Conservation (phyloP, 2,888 invertebrate species). For the Erebia aethiops region DNA sequence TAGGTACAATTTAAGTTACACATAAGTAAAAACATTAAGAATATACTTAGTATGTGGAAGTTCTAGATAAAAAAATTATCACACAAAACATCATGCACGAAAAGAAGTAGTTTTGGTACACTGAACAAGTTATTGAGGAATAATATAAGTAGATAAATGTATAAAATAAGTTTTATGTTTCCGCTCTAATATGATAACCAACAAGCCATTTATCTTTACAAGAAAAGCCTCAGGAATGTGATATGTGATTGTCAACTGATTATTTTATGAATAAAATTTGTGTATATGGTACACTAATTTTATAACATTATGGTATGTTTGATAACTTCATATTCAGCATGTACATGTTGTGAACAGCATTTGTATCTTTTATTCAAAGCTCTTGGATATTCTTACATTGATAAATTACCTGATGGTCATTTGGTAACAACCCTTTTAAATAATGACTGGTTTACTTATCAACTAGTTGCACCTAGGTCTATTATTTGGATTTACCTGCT, state of each 20-base stretch:
- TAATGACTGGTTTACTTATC: too few relatives aligned
- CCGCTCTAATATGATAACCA: constrained; percentile 11
- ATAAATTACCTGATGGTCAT: not conserved
- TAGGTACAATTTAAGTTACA: constrained; percentile 4
- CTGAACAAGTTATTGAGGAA: constrained; percentile 34
- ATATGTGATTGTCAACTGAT: constrained; percentile 41
- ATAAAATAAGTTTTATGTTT: constrained; percentile 24
- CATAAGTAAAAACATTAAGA: not conserved
- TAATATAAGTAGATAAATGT: constrained; percentile 11
- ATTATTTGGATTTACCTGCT: too few relatives aligned
- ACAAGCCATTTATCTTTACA: constrained; percentile 37
- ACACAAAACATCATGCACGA: constrained; percentile 8
- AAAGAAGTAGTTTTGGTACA: constrained; percentile 23
- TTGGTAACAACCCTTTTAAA: too few relatives aligned
- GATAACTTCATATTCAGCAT: constrained; percentile 19
- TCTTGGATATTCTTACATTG: not conserved
- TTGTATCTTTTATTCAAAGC: not conserved
- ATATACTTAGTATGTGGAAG: not conserved
- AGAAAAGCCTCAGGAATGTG: constrained; percentile 39
- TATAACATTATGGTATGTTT: too few relatives aligned
- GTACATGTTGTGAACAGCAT: not conserved
- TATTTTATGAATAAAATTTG: constrained; percentile 35
- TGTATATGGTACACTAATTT: too few relatives aligned
- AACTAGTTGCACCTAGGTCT: too few relatives aligned
- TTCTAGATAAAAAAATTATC: not conserved